Evolutionary conservation across 2,888 invertebrate species (phyloP), one percentile per base, ranked within the genome.

Genomic region (Conomelus anceps): DNA sequence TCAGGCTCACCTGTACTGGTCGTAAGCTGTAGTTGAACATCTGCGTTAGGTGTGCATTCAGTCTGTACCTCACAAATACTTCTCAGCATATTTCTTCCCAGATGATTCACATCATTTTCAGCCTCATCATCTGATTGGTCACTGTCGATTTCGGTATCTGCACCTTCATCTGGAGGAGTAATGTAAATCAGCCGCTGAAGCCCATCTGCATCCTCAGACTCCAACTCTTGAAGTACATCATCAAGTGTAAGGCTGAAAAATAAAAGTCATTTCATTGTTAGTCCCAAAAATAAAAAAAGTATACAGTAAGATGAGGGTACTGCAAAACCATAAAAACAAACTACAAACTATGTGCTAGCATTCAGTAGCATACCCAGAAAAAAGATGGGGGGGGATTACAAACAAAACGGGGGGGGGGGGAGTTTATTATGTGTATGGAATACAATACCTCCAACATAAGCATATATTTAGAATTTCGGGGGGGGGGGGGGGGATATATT

Each of bases 1-100:
- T 86, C 22, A 86, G 22, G n/a, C n/a, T 86, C 22, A n/a, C 20
- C 20, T 86, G 86, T 22, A 22, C 22, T 86, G 3, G 87, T 87
- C 23, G 9, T 26, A 41, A 41, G 41, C 17, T 41, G 41, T 41
- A 17, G 41, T 41, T 41, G 41, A 41, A 41, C 41, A 11, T 26
- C 11, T 4, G 4, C 6, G 41, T 41, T 41, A 41, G 41, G 22
- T 87, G 23, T 88, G 88, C 63, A 85, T 23, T 84, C 85, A 85
- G 89, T 89, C 85, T 89, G 89, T 17, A 89, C 85, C 29, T 89
- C 89, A 89, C 89, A 89, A 29, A 85, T 23, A 29, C 89, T 89
- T 26, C 24, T n/a, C 22, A 89, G 86, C 29, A 89, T 89, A 29
- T 34, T 86, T 86, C 89, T 9, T 22, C 89, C 89, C 29, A 89